Evolutionary conservation across 2,888 invertebrate species (phyloP).

Genomic region (Dasypolia templi): DNA sequence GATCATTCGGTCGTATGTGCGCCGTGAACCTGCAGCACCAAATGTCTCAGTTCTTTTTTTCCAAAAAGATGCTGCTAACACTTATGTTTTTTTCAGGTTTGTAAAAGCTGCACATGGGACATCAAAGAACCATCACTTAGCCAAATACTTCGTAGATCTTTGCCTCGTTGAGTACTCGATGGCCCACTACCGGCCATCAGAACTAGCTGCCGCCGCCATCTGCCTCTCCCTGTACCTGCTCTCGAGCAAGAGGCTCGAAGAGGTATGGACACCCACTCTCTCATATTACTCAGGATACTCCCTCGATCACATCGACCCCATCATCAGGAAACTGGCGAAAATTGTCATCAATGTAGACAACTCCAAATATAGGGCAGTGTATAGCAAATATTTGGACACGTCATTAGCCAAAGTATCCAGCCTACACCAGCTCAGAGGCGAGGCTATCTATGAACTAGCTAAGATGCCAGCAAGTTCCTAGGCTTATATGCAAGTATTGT

Average conservation of each 20-base stretch:
- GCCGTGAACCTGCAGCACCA: too few relatives aligned
- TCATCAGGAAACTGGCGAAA: conserved; percentile 92
- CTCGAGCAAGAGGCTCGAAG: conserved; percentile 86
- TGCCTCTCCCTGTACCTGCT: conserved; percentile 92
- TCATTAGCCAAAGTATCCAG: conserved; percentile 92
- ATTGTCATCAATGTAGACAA: conserved; percentile 92
- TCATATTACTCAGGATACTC: conserved; percentile 94
- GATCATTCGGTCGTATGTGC: too few relatives aligned
- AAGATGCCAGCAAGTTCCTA: conserved; percentile 64
- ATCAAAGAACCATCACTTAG: conserved; percentile 93
- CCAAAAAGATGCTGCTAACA: not conserved
- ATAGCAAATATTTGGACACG: conserved; percentile 91
- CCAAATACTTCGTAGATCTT: conserved; percentile 97
- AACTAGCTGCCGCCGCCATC: conserved; percentile 95
- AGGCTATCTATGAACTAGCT: conserved; percentile 77
- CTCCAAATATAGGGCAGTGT: conserved; percentile 93
- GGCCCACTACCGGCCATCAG: conserved; percentile 95
- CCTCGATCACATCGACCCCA: conserved; percentile 92
- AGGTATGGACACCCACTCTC: conserved; percentile 94
- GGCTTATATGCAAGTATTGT: conserved; percentile 42
- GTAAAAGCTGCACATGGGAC: conserved; percentile 91
- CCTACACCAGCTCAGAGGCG: conserved; percentile 91
- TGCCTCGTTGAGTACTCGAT: conserved; percentile 95
- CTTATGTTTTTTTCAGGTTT: conserved; percentile 85
- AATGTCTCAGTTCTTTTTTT: not conserved